Evolutionary conservation across 2,797 vertebrate genomes (phyloP).

Genomic region (Labeo calbasu): DNA sequence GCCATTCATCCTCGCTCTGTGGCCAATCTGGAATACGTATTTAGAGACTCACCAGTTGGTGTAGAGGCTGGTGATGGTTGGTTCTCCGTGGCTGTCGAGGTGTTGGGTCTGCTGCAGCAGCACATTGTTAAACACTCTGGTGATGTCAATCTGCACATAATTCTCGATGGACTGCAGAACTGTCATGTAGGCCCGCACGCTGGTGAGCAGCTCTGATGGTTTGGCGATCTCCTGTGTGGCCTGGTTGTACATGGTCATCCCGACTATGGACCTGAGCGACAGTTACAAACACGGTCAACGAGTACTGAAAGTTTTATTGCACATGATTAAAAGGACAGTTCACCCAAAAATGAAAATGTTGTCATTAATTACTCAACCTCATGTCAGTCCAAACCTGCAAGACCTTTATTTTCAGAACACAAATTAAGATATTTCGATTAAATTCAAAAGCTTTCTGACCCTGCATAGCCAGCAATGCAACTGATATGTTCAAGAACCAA

Average conservation of each 20-base stretch:
- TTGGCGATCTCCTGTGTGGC: constrained; percentile 99
- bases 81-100: constrained; percentile 97
- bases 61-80: constrained; percentile 98
- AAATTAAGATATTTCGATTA: too few relatives aligned
- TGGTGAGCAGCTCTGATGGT: constrained; percentile 96
- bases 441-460: too few relatives aligned
- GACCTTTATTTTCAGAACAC: too few relatives aligned
- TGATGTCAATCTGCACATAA: constrained; percentile 99
- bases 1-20: not conserved
- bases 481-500: too few relatives aligned
- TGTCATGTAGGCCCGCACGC: constrained; percentile 97
- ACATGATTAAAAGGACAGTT: not conserved
- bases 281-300: not conserved
- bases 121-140: constrained; percentile 98
- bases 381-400: too few relatives aligned
- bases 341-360: too few relatives aligned
- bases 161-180: constrained; percentile 99
- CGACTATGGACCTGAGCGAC: constrained; percentile 86
- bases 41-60: constrained; percentile 90
- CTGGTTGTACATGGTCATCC: constrained; percentile 99
- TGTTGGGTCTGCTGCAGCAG: constrained; percentile 99
- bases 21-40: not conserved
- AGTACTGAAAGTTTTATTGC: not conserved
- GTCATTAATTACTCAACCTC: too few relatives aligned
- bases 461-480: too few relatives aligned